phyloP scores from a whole-genome alignment of 2,797 vertebrate genomes.

The Eupleurogrammus muticus region DNA sequence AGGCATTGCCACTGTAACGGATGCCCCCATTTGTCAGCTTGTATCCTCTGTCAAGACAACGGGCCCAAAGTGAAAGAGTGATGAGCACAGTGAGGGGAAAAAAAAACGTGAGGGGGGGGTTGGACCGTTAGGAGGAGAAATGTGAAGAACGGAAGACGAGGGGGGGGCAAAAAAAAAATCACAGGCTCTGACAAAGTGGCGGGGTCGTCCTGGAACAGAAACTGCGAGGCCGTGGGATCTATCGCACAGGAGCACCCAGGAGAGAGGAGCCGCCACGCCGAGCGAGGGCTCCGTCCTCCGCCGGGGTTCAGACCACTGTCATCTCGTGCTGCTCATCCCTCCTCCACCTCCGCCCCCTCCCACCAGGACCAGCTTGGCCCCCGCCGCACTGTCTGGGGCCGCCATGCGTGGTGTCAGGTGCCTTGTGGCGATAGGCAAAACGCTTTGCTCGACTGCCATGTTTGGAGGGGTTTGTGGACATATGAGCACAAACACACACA shows the following conservation, averaged over 20 bases:
- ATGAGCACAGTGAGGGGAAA: constrained; percentile 41
- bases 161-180: constrained; percentile 15
- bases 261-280: not conserved
- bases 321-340: constrained; percentile 15
- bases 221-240: not conserved
- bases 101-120: constrained; percentile 28
- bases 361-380: constrained; percentile 59
- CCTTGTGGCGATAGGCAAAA: constrained; percentile 86
- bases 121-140: constrained; percentile 25
- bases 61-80: constrained; percentile 73
- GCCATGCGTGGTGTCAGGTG: constrained; percentile 84
- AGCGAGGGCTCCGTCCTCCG: constrained; percentile 24
- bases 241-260: not conserved
- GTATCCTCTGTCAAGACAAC: constrained; percentile 83
- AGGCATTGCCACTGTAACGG: constrained; percentile 85
- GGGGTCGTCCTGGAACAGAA: constrained; percentile 17
- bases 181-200: constrained; percentile 25
- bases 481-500: constrained; percentile 59
- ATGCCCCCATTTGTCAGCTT: constrained; percentile 87
- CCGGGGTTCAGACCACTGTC: constrained; percentile 37
- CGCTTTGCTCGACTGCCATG: constrained; percentile 73
- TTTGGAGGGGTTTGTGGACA: constrained; percentile 80
- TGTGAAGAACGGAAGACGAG: constrained; percentile 7
- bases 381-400: constrained; percentile 66
- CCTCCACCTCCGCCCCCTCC: constrained; percentile 36